phyloP scores from a whole-genome alignment of 2,888 invertebrate species.

The Fragum sueziense region DNA sequence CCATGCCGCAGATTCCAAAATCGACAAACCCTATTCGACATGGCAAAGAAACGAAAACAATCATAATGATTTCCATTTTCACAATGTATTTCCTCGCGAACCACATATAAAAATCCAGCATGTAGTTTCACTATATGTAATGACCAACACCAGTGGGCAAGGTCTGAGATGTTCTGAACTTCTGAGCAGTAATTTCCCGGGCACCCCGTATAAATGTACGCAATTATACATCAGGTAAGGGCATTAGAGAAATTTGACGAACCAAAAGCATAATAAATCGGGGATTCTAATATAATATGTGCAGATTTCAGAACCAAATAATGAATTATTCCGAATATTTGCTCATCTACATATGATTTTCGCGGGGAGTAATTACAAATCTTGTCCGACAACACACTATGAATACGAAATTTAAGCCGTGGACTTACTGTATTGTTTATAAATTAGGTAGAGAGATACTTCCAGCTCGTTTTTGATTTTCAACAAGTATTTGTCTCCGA shows the following conservation, averaged over 20 bases:
- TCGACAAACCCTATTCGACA: too few relatives aligned
- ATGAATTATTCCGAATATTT: slow-evolving; percentile 51
- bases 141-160: too few relatives aligned
- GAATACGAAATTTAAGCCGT: slow-evolving; percentile 58
- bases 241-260: slow-evolving; percentile 60
- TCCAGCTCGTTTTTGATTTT: background rate
- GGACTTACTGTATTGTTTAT: slow-evolving; percentile 54
- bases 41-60: too few relatives aligned
- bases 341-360: slow-evolving; percentile 58
- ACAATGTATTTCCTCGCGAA: too few relatives aligned
- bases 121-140: too few relatives aligned
- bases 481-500: background rate
- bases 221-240: slow-evolving; percentile 55
- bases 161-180: background rate
- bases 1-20: too few relatives aligned
- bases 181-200: background rate
- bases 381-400: slow-evolving; percentile 49
- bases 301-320: slow-evolving; percentile 51
- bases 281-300: slow-evolving; percentile 59
- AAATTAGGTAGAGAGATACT: slow-evolving; percentile 35
- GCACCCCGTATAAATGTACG: slow-evolving; percentile 15
- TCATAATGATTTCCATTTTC: too few relatives aligned
- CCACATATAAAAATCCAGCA: too few relatives aligned
- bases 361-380: slow-evolving; percentile 54
- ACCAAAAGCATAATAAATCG: slow-evolving; percentile 56